Base-by-base conservation (phyloP, 2,888 invertebrate genomes). In the Cryptocephalus moraei region DNA sequence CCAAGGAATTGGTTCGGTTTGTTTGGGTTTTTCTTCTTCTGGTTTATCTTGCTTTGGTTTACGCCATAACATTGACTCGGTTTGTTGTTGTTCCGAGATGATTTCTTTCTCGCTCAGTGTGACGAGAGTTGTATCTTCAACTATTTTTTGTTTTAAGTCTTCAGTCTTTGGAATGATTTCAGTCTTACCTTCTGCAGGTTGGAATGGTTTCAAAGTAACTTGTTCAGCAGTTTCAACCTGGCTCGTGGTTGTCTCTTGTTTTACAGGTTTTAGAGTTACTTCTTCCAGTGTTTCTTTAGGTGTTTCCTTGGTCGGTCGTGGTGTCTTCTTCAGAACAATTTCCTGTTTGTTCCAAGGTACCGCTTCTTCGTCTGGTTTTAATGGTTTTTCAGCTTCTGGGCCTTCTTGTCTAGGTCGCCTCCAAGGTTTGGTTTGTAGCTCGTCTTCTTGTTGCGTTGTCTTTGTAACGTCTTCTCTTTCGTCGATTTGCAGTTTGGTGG, bases 261-360 rank as follows among this genome's bases (percentile, higher is more conserved):
- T 39, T 42, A 48, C 73, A 3, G 80, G 80, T 56, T 78, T 54
- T n/a, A 81, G 62, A 58, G 75, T 73, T 9, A 81, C 74, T 41
- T 65, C 59, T 56, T 74, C 72, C 4, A 71, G 39, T 32, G 58
- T 63, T 55, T 74, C 72, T 50, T 68, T 70, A 1, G 59, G 59
- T 32, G 70, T 56, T 52, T 69, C 67, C 57, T 72, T 73, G 46
- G 54, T 56, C 68, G 72, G 56, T 79, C 80, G 14, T 9, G 47
- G 46, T 22, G 51, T 45, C 45, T 64, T 68, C 48, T 76, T 79
- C 13, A 79, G 58, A 14, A 62, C 66, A n/a, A 78, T 70, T 53
- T 75, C 73, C 66, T 84, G 81, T 60, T 83, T 76, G 8, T 77
- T 84, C 78, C 78, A 78, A 6, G 78, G 75, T 52, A 61, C 45